Base-by-base conservation (phyloP, 2,113 vertebrate genomes). In the Pandion haliaetus region DNA sequence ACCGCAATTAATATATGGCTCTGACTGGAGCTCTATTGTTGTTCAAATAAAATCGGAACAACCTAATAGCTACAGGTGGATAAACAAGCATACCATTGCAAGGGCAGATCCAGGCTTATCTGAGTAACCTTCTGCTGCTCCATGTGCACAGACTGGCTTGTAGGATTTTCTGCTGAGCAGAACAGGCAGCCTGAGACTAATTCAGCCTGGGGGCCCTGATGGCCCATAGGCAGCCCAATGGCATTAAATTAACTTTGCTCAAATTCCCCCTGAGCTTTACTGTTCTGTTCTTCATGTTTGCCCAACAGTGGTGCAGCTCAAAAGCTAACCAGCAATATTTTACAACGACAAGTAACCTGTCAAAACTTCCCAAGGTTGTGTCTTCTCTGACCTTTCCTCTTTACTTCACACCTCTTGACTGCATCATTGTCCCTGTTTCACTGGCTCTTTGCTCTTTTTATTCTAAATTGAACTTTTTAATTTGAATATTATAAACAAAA, bases 261-360 rank as follows among this genome's bases (percentile, higher is more conserved):
- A 1, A 1, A 17, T 66, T 54, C 10, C 6, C 0, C 0, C 17
- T 69, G 34, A 63, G 8, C 6, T 76, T 82, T 59, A 18, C 8
- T 69, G 3, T 55, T 88, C 29, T 90, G 23, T 79, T 91, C 66
- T 55, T 90, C 47, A 32, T 45, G 12, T 17, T 81, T 82, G 10
- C 8, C 25, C 21, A 72, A 29, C 7, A 45, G 38, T 66, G 15
- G 7, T 49, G 3, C 23, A 69, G 38, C n/a, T 83, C 44, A 67
- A 80, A 76, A 86, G 29, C 13, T n/a, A 65, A 77, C 2, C 8
- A 86, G 12, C 2, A 42, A 25, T 65, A 47, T 40, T 86, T 74
- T 57, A 44, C 8, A 50, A 12, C 4, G 6, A 25, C 38, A 76
- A 69, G 2, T 57, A 65, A 71, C 3, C 7, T 45, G 12, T 16